A percentile compares a stretch with the other conserved stretches of the same genome.
Conservation (phyloP, 2,888 invertebrate genomes). For the Rambutsinella grinnellia region DNA sequence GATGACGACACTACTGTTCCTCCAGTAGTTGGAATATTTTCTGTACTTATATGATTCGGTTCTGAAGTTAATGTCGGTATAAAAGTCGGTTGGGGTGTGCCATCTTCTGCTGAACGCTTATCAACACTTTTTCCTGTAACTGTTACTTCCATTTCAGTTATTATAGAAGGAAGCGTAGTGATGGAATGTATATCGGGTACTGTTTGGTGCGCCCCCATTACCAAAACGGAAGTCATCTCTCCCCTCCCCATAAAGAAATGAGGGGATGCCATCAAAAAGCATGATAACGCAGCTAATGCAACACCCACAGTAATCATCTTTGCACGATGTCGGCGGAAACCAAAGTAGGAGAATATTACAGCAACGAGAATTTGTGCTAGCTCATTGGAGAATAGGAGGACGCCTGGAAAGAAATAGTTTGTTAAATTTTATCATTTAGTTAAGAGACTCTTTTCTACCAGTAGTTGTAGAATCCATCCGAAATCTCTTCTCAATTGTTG, state of each 20-base stretch:
- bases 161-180: no score
- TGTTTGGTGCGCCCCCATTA: neutral
- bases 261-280: slow-evolving; percentile 77
- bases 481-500: slow-evolving; percentile 80
- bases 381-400: slow-evolving; percentile 81
- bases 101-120: no score
- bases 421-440: slow-evolving; percentile 1
- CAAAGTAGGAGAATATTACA: slow-evolving; percentile 78
- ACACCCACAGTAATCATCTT: slow-evolving; percentile 75
- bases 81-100: no score
- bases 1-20: no score
- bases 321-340: slow-evolving; percentile 79
- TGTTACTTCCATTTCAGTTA: no score
- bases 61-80: no score
- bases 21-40: no score
- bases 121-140: no score
- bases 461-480: slow-evolving; percentile 78
- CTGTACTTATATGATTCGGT: no score
- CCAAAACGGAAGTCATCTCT: slow-evolving; percentile 74
- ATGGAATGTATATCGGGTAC: no score
- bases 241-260: slow-evolving; percentile 80
- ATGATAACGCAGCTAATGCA: slow-evolving; percentile 74
- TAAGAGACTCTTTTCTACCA: slow-evolving; percentile 65
- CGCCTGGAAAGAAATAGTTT: slow-evolving; percentile 70
- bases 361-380: slow-evolving; percentile 79